phyloP scores from a whole-genome alignment of 2,797 vertebrate species.

The Acipenser ruthenus region DNA sequence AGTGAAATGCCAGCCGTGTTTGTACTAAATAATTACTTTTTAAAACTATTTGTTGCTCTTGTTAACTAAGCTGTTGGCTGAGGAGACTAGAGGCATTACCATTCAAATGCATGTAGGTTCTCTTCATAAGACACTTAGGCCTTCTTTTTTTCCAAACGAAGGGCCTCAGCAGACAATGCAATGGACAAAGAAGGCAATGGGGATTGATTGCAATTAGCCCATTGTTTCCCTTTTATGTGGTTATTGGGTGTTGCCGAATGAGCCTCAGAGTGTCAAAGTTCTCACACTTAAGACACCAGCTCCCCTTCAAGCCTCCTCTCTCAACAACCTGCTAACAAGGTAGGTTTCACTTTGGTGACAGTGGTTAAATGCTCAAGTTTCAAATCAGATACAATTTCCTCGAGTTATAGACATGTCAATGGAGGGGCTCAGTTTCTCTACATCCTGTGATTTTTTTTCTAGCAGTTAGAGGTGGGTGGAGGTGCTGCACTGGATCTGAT shows the following conservation, averaged over 20 bases:
- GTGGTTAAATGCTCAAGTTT: conserved; percentile 48
- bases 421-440: conserved; percentile 45
- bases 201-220: conserved; percentile 56
- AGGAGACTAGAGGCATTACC: conserved; percentile 34
- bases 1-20: conserved; percentile 31
- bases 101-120: conserved; percentile 48
- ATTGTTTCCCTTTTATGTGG: conserved; percentile 72
- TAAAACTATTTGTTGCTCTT: conserved; percentile 12
- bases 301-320: conserved; percentile 48
- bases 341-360: conserved; percentile 70
- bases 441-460: conserved; percentile 55
- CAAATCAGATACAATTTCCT: conserved; percentile 61
- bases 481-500: not conserved
- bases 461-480: conserved; percentile 22
- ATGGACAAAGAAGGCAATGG: conserved; percentile 40
- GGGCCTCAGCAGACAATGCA: conserved; percentile 20
- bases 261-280: conserved; percentile 53
- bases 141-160: conserved; percentile 18
- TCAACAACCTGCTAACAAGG: conserved; percentile 82
- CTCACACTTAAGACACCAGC: conserved; percentile 61
- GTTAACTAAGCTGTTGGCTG: conserved; percentile 17
- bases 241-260: conserved; percentile 57
- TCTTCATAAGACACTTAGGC: conserved; percentile 29
- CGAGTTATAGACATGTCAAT: conserved; percentile 38
- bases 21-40: conserved; percentile 42